Percentiles rank a stretch among this genome's conserved stretches.
Conservation (phyloP, 2,888 invertebrate species). For the Platycheirus albimanus region DNA sequence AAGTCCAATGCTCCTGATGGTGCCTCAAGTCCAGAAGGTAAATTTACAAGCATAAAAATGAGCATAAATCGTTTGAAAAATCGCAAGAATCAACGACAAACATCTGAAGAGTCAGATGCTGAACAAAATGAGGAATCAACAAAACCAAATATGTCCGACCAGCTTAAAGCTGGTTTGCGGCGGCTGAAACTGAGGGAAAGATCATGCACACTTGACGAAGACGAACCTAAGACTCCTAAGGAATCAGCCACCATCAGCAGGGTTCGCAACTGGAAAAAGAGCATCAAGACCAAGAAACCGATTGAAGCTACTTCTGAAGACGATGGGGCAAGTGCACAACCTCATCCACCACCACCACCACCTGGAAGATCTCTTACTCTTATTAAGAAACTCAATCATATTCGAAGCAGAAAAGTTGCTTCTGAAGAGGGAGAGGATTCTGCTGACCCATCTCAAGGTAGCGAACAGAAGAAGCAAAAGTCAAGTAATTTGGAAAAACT, state of each 20-base stretch:
- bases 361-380: conserved; percentile 73
- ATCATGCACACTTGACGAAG: conserved; percentile 69
- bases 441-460: conserved; percentile 63
- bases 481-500: conserved; percentile 76
- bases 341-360: conserved; percentile 37
- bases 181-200: conserved; percentile 76
- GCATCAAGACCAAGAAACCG: conserved; percentile 76
- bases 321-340: neutral
- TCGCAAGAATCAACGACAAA: conserved; percentile 64
- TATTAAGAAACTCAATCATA: conserved; percentile 76
- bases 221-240: conserved; percentile 50
- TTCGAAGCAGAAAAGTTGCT: conserved; percentile 75
- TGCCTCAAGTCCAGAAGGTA: conserved; percentile 57
- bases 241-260: conserved; percentile 66
- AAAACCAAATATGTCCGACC: conserved; percentile 68
- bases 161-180: conserved; percentile 77
- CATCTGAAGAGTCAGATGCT: conserved; percentile 44
- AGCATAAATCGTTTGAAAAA: conserved; percentile 79
- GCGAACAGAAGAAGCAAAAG: conserved; percentile 54
- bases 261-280: conserved; percentile 79
- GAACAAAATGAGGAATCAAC: conserved; percentile 66
- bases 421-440: conserved; percentile 73
- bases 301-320: conserved; percentile 38
- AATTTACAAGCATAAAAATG: conserved; percentile 75
- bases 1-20: conserved; percentile 8